Percentiles rank a stretch among this genome's conserved stretches.
Conservation (phyloP, 2,113 vertebrate genomes). For the Rhinopomastus cyanomelas region DNA sequence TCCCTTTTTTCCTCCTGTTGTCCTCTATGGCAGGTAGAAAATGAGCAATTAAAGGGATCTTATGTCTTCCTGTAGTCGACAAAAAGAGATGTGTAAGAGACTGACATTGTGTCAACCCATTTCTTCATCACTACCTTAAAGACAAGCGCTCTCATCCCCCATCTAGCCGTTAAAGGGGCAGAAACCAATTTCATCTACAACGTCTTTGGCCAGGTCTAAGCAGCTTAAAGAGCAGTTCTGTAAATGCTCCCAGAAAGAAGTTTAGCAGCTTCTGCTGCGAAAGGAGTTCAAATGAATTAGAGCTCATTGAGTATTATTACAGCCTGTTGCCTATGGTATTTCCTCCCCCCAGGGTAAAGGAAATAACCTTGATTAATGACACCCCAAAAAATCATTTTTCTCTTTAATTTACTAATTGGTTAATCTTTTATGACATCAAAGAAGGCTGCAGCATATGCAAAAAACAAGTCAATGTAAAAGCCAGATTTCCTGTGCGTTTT, state of each 20-base stretch:
- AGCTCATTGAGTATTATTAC: slow-evolving; percentile 38
- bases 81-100: slow-evolving; percentile 59
- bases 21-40: slow-evolving; percentile 64
- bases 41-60: slow-evolving; percentile 70
- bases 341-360: slow-evolving; percentile 44
- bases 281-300: slow-evolving; percentile 52
- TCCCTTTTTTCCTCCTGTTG: slow-evolving; percentile 52
- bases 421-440: slow-evolving; percentile 64
- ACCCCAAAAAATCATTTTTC: slow-evolving; percentile 40
- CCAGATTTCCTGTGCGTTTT: slow-evolving; percentile 54
- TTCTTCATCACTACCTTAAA: slow-evolving; percentile 59
- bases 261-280: slow-evolving; percentile 24
- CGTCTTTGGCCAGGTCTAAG: background rate
- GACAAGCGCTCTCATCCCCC: background rate
- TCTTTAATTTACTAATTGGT: slow-evolving; percentile 60
- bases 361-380: slow-evolving; percentile 70
- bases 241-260: background rate
- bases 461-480: slow-evolving; percentile 33
- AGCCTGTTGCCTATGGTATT: slow-evolving; percentile 63
- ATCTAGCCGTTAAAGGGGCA: slow-evolving; percentile 8
- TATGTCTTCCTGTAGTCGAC: slow-evolving; percentile 41
- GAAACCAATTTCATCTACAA: slow-evolving; percentile 15
- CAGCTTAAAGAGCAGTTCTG: background rate
- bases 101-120: slow-evolving; percentile 66
- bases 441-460: slow-evolving; percentile 33